Base-by-base conservation (phyloP, 37 sponge, comb jelly and placozoan genomes). In the Halichondria panicea region DNA sequence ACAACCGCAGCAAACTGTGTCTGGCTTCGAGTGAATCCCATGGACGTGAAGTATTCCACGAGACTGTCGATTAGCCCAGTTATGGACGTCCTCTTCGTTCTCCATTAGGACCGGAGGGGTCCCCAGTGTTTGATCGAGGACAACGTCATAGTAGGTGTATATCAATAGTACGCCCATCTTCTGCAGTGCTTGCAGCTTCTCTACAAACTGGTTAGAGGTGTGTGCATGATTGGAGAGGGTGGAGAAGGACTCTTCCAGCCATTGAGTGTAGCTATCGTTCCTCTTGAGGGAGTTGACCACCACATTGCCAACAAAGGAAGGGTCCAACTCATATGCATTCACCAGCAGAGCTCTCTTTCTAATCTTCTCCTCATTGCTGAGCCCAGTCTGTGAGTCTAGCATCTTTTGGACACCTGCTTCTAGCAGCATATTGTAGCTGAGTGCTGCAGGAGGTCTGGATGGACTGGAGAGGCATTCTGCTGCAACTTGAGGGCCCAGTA, bases 11-110 rank as follows among this genome's bases (percentile, higher is more conserved):
- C 36, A 50, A 15, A 81, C 65, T 1, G 83, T 68, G 38, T 28
- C 44, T 12, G 74, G 74, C 0, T 62, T 36, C 2, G 67, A 56
- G 60, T 40, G 48, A 4, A 71, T 32, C 27, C 76, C 83, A 64
- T 86, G 86, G 22, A 86, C 46, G 44, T 86, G 79, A n/a, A 86
- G 74, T 11, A 86, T 27, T 4, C 80, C 80, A 25, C 68, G 57
- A 0, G 55, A 62, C 28, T 33, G 25, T 4, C 70, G 37, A 19
- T 34, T 9, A 0, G 75, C 74, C 86, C 86, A 86, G 4, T 63
- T 60, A 6, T 43, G 28, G 18, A 79, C 80, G 19, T 30, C 67
- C 19, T 86, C 80, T 27, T 86, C 75, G 39, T 55, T 63, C 37
- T 81, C 72, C 34, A 57, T 28, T 6, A 75, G 43, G 24, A 76